Base-by-base conservation (phyloP, 1,140 invertebrate species). In the Stegodyphus dumicola region DNA sequence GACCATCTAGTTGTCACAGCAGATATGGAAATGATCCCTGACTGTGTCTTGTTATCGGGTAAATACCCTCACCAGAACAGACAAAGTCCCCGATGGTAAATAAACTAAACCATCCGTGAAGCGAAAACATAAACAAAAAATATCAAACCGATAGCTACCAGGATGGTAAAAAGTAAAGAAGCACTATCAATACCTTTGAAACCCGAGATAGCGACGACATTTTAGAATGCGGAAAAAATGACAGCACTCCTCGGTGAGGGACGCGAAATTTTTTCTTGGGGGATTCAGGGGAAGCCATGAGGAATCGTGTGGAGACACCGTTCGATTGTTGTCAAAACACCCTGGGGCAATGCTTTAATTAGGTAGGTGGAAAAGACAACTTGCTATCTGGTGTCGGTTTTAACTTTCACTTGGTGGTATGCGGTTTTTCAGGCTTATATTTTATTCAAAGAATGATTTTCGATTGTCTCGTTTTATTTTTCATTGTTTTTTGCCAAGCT, bases 321-420 rank as follows among this genome's bases (percentile, higher is more conserved):
- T 83, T 83, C 79, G 71, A 75, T 83, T 83, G 79, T 83, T 83
- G 71, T 83, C 71, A 66, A 66, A 74, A 75, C 60, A 83, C 79
- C 79, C 79, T 11, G 33, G 66, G 79, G 79, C 70, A 65, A 52
- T 75, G 79, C 75, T 83, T 83, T 83, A 83, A 83, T 83, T 83
- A 83, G 79, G 49, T 17, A 67, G 18, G 70, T n/a, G 67, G 53
- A 77, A 64, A 51, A 70, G 70, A 83, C 79, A 83, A 70, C 75
- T 81, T 66, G 7, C 70, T 83, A 83, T 83, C 79, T 75, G 60
- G 64, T 83, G 60, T 74, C 71, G 52, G 51, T 74, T 64, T 67
- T 74, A 56, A 80, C 77, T 80, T 80, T 80, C 77, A 52, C 67
- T 80, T 70, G 56, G 48, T 80, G 66, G 77, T 70, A 71, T 80